phyloP scores from a whole-genome alignment of 2,797 vertebrate genomes.

The Brachymystax lenok region DNA sequence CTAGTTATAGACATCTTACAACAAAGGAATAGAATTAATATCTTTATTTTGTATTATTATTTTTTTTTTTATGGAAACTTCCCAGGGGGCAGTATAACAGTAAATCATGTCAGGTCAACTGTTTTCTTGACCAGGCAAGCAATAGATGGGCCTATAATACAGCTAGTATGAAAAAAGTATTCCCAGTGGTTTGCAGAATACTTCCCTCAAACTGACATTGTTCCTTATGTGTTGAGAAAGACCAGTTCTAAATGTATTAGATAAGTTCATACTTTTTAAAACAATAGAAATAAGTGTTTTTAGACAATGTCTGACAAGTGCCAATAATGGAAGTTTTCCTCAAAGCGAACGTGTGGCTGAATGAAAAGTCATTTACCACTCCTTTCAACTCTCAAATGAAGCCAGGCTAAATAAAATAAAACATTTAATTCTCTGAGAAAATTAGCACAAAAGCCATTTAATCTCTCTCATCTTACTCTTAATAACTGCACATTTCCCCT shows the following conservation, averaged over 20 bases:
- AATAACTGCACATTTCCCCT: slow-evolving; percentile 99
- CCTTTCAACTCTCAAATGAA: slow-evolving; percentile 92
- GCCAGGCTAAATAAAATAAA: slow-evolving; percentile 69
- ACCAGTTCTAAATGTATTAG: not conserved
- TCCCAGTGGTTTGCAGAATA: not conserved
- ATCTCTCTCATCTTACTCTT: slow-evolving; percentile 99
- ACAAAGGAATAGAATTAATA: not conserved
- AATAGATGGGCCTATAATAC: not conserved
- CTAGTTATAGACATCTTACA: not conserved
- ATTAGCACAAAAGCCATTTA: slow-evolving; percentile 96
- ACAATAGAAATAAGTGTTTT: slow-evolving; percentile 52
- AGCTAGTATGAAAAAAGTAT: not conserved
- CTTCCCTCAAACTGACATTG: not conserved
- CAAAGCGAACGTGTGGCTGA: slow-evolving; percentile 80
- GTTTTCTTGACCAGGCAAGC: not conserved
- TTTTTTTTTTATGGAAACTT: no score
- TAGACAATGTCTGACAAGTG: slow-evolving; percentile 44
- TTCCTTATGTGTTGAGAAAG: not conserved
- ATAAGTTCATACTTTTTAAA: slow-evolving; percentile 30
- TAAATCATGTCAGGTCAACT: not conserved
- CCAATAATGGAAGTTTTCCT: slow-evolving; percentile 84
- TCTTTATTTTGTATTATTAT: not conserved
- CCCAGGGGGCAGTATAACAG: not conserved
- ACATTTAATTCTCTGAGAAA: slow-evolving; percentile 84
- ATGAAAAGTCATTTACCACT: slow-evolving; percentile 89